Evolutionary conservation across 2,888 invertebrate species (phyloP).

Genomic region (Ophraella communa): DNA sequence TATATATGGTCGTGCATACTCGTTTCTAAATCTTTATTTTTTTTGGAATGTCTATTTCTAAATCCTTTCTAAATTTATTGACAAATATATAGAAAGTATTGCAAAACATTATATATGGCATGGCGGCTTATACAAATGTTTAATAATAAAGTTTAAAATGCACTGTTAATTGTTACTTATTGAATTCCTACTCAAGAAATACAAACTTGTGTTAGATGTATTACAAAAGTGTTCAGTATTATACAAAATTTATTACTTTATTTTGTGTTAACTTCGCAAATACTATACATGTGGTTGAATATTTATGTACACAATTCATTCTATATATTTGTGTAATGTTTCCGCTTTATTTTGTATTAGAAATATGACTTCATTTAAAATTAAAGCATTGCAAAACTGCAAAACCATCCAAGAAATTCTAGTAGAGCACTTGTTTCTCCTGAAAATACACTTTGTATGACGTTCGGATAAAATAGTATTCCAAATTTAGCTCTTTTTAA

Average conservation of each 20-base stretch:
- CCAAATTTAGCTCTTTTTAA: constrained; percentile 29
- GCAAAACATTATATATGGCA: background rate
- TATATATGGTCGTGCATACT: constrained; percentile 15
- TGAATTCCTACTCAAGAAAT: no score
- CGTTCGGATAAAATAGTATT: constrained; percentile 7
- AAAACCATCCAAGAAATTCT: background rate
- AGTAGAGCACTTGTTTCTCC: constrained; percentile 11
- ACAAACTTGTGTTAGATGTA: no score
- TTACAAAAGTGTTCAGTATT: background rate
- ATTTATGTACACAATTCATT: background rate
- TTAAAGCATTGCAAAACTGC: background rate
- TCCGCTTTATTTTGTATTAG: constrained; percentile 8
- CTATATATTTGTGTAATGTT: background rate
- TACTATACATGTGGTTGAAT: background rate
- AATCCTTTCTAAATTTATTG: background rate
- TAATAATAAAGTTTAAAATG: no score
- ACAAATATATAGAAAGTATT: constrained; percentile 13
- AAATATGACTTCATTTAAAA: background rate
- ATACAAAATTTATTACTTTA: background rate
- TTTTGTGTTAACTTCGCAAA: background rate
- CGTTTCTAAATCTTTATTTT: constrained; percentile 5
- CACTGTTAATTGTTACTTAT: no score
- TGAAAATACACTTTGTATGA: constrained; percentile 40
- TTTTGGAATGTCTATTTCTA: constrained; percentile 10
- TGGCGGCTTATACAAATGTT: no score